Conservation (phyloP, 2,888 invertebrate genomes). For the Gandaritis pyraliata region DNA sequence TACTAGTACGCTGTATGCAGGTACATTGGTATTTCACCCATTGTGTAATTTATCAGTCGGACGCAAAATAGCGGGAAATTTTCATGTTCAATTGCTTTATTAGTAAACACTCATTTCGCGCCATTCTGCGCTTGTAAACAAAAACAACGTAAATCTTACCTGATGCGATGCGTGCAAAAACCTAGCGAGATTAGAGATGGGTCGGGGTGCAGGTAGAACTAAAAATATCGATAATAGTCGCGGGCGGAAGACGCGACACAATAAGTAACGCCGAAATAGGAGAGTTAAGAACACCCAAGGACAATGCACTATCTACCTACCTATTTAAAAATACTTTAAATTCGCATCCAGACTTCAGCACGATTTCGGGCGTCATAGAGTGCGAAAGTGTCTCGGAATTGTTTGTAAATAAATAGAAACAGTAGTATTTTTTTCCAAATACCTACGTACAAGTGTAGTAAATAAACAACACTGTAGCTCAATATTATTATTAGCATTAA, state of each 20-base stretch:
- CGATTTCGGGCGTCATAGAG: conserved; percentile 72
- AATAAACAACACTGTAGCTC: conserved; percentile 18
- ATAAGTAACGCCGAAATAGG: conserved; percentile 63
- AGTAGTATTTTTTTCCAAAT: background rate
- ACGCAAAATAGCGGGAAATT: conserved; percentile 63
- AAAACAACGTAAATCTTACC: conserved; percentile 70
- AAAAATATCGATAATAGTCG: conserved; percentile 45
- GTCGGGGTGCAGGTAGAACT: conserved; percentile 51
- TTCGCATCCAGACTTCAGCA: conserved; percentile 79
- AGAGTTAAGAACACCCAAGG: conserved; percentile 74
- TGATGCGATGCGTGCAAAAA: conserved; percentile 54
- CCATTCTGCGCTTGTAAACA: conserved; percentile 75
- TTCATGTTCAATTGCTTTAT: conserved; percentile 60
- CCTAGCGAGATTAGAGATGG: conserved; percentile 52
- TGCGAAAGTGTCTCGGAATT: conserved; percentile 50
- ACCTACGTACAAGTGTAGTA: conserved; percentile 11
- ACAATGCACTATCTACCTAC: conserved; percentile 53
- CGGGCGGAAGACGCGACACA: conserved; percentile 52
- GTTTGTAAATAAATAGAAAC: conserved; percentile 27
- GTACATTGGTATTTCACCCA: conserved; percentile 36
- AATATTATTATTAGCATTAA: conserved; percentile 22
- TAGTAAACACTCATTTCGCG: conserved; percentile 79
- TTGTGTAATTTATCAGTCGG: conserved; percentile 34
- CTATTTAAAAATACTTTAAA: conserved; percentile 74
- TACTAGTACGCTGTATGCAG: conserved; percentile 6